These are phyloP conservation scores for Drosophila pallidifrons DNA, from an alignment of 1,140 invertebrate species.

Conservation along the genomic window DNA sequence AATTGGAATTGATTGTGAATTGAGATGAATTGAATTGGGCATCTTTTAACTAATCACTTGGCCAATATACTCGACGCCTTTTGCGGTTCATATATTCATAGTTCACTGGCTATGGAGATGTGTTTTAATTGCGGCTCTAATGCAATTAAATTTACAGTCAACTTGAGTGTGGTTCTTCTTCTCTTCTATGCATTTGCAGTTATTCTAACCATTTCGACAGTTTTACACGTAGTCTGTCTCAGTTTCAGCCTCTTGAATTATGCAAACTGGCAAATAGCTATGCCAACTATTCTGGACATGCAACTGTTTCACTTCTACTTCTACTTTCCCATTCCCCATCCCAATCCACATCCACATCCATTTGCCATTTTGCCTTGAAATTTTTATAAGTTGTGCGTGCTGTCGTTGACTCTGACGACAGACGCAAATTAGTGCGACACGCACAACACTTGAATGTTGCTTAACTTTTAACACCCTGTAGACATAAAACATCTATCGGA, in stretches of 20 bases:
- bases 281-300: conserved; percentile 60
- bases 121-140: conserved; percentile 55
- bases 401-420: conserved; percentile 42
- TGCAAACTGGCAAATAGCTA: conserved; percentile 60
- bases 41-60: conserved; percentile 35
- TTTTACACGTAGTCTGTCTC: conserved; percentile 7
- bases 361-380: conserved; percentile 39
- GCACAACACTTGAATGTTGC: conserved; percentile 54
- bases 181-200: neutral
- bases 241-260: conserved; percentile 50
- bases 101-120: conserved; percentile 16
- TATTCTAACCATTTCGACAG: conserved; percentile 1
- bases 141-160: conserved; percentile 41
- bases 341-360: neutral
- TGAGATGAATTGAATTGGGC: conserved; percentile 18
- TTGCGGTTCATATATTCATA: conserved; percentile 5
- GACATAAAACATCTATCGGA: neutral
- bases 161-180: conserved; percentile 8
- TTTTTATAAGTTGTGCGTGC: conserved; percentile 73
- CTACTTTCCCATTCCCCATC: neutral
- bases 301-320: conserved; percentile 51
- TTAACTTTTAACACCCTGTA: conserved; percentile 39
- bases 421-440: conserved; percentile 68
- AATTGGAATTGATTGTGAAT: conserved; percentile 43
- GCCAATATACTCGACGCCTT: conserved; percentile 4